A percentile compares a stretch with the other conserved stretches of the same genome.
These are phyloP conservation scores for Melospiza georgiana DNA, from an alignment of 2,113 vertebrate genomes.

Conservation along the genomic window DNA sequence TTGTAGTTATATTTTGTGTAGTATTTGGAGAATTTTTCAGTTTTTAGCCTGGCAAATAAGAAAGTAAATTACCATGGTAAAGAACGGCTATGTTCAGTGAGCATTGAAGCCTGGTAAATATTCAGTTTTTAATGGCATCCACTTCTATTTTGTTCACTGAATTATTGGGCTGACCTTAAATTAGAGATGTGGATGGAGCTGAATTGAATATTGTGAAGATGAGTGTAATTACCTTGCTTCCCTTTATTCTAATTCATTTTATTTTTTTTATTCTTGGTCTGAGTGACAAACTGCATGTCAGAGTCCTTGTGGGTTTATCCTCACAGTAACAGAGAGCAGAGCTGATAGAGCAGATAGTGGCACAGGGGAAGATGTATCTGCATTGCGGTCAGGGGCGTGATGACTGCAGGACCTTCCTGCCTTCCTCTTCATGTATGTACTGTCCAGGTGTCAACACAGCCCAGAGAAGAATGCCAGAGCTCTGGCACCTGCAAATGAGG, in stretches of 20 bases:
- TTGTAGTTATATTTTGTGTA: not conserved
- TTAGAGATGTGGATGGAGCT: conserved; percentile 57
- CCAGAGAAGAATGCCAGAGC: not conserved
- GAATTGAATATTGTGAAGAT: conserved; percentile 54
- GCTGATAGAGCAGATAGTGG: not conserved
- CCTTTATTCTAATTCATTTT: conserved; percentile 40
- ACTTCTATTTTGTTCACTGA: conserved; percentile 58
- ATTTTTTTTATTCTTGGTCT: conserved; percentile 35
- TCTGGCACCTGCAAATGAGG: not conserved
- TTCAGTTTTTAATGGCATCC: conserved; percentile 52
- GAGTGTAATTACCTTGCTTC: conserved; percentile 42
- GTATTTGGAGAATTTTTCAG: not conserved
- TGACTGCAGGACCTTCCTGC: not conserved
- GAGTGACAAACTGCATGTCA: conserved; percentile 14
- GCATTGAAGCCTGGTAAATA: conserved; percentile 47
- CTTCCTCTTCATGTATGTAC: not conserved
- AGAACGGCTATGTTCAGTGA: conserved; percentile 3
- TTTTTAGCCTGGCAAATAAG: not conserved
- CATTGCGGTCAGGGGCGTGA: not conserved
- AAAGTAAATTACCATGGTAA: conserved; percentile 1
- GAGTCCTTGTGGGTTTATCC: not conserved
- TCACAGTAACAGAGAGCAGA: not conserved
- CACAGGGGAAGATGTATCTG: not conserved
- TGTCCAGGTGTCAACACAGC: not conserved
- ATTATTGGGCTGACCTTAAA: conserved; percentile 63